Conservation (phyloP, 2,888 invertebrate species). For the Penaeus monodon region DNA sequence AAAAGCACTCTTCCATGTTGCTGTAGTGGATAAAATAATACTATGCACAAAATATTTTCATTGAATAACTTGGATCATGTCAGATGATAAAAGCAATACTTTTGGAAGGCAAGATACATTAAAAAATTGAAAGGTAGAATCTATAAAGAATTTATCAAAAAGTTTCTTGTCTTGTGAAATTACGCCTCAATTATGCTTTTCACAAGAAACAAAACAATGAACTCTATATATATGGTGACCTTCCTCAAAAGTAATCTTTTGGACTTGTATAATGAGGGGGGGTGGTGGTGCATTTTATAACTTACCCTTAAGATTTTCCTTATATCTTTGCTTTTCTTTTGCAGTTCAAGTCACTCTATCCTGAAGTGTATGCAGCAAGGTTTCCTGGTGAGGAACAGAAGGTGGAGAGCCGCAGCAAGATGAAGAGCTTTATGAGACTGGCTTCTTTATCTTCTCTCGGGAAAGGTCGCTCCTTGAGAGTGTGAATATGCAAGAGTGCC, state of each 20-base stretch:
- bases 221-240: too few species aligned
- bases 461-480: conserved; percentile 24
- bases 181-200: too few species aligned
- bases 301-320: background rate
- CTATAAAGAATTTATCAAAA: background rate
- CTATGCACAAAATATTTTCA: too few species aligned
- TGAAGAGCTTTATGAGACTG: conserved; percentile 52
- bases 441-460: conserved; percentile 54
- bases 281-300: background rate
- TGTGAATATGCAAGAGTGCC: conserved; percentile 2
- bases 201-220: too few species aligned
- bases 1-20: too few species aligned
- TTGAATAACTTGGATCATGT: too few species aligned
- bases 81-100: background rate
- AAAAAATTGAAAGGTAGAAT: background rate
- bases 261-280: background rate
- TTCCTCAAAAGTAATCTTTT: too few species aligned
- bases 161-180: too few species aligned
- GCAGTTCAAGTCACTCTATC: conserved; percentile 67
- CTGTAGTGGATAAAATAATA: too few species aligned
- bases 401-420: conserved; percentile 30
- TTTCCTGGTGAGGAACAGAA: conserved; percentile 64
- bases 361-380: conserved; percentile 66
- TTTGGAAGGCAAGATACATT: background rate
- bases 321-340: conserved; percentile 30